Evolutionary conservation across 2,113 vertebrate species (phyloP).

Genomic region (Cephalopholis sonnerati): DNA sequence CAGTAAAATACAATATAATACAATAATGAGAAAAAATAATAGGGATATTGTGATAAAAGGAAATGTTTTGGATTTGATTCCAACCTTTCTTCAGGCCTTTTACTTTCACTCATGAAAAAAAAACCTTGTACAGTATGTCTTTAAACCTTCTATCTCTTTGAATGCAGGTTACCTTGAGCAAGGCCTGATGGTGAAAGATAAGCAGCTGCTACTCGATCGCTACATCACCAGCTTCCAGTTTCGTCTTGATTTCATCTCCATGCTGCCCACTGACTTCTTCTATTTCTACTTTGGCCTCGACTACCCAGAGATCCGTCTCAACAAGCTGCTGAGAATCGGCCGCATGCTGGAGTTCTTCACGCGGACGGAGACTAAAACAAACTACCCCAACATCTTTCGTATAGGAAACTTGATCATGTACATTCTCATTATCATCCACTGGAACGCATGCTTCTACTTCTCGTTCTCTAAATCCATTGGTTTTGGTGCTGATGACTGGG

Average conservation of each 20-base stretch:
- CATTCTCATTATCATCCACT: conserved; percentile 98
- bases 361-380: conserved; percentile 95
- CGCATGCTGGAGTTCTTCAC: conserved; percentile 98
- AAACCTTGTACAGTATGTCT: neutral
- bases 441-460: conserved; percentile 97
- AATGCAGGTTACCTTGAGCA: conserved; percentile 93
- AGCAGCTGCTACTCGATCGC: conserved; percentile 87
- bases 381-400: conserved; percentile 96
- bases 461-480: conserved; percentile 96
- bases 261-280: conserved; percentile 94
- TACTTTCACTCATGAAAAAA: neutral
- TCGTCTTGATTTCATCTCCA: conserved; percentile 90
- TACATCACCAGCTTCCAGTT: conserved; percentile 91
- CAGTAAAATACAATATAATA: too few relatives aligned
- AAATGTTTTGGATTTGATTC: neutral
- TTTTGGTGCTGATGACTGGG: conserved; percentile 86
- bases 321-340: conserved; percentile 91
- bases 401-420: conserved; percentile 98
- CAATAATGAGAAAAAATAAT: too few relatives aligned
- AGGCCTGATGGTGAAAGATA: conserved; percentile 92
- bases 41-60: neutral
- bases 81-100: neutral
- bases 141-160: neutral
- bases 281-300: conserved; percentile 90
- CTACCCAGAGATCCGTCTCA: conserved; percentile 96